Percentiles rank a stretch among this genome's conserved stretches.
Conservation (phyloP, 2,113 vertebrate species). For the Hemichromis elongatus region DNA sequence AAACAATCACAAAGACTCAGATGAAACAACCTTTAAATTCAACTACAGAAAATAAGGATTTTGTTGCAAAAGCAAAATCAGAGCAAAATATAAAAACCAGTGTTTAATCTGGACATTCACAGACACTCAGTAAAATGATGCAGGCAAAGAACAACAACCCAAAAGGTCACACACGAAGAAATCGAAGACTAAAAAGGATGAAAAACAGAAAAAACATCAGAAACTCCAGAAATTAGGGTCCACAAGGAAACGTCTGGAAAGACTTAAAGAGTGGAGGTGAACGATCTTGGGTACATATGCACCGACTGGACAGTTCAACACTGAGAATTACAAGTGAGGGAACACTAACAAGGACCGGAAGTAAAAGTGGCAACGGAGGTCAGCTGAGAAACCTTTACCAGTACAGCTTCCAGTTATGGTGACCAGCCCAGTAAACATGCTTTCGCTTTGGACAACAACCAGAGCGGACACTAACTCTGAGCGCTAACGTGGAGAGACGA, state of each 20-base stretch:
- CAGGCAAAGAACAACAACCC: not conserved
- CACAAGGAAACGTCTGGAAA: not conserved
- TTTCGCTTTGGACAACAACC: not conserved
- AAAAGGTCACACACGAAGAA: not conserved
- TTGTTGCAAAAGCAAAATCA: not conserved
- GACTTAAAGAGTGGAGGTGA: not conserved
- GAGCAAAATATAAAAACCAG: not conserved
- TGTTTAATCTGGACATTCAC: not conserved
- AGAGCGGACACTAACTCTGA: not conserved
- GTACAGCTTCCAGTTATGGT: not conserved
- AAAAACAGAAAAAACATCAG: not conserved
- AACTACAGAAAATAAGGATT: not conserved
- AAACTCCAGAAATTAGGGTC: not conserved
- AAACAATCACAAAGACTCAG: not conserved
- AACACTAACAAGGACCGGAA: not conserved
- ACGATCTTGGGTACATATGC: no score
- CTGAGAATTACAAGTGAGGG: not conserved
- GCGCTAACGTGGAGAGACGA: not conserved
- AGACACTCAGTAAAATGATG: not conserved
- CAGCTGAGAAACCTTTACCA: not conserved
- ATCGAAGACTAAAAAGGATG: not conserved
- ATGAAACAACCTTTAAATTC: not conserved
- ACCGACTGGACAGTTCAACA: not conserved
- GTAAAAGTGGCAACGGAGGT: not conserved
- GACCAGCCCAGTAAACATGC: not conserved